Evolutionary conservation across 2,888 invertebrate genomes (phyloP).

Genomic region (Vanessa cardui): DNA sequence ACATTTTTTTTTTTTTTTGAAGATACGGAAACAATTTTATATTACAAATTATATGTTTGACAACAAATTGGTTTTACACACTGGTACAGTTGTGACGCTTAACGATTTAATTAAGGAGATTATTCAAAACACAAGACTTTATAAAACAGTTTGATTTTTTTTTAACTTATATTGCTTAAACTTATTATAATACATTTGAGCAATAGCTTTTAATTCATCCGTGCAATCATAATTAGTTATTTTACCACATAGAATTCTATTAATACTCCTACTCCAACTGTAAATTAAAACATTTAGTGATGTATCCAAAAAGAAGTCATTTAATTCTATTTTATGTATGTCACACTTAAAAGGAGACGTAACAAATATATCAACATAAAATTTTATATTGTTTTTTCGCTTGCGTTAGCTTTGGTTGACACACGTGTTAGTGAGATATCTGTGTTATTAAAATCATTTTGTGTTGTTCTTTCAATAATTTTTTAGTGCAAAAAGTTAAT

Average conservation of each 20-base stretch:
- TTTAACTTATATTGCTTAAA: background rate
- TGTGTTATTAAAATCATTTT: too few species aligned
- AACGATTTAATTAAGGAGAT: too few species aligned
- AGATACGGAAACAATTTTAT: conserved; percentile 1
- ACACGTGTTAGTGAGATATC: too few species aligned
- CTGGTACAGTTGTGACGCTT: too few species aligned
- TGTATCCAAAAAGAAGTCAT: background rate
- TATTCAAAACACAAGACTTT: too few species aligned
- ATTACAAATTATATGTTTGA: too few species aligned
- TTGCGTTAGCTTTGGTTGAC: too few species aligned
- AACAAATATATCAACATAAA: background rate
- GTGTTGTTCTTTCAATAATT: too few species aligned
- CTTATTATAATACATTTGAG: conserved; percentile 4
- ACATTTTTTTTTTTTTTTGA: too few species aligned
- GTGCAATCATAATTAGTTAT: background rate
- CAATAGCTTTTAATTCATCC: background rate
- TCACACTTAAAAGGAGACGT: background rate
- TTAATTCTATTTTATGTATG: background rate
- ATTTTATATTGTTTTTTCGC: too few species aligned
- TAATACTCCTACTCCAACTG: background rate
- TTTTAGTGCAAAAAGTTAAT: too few species aligned
- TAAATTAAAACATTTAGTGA: background rate
- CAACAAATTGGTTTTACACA: background rate
- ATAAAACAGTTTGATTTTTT: too few species aligned
- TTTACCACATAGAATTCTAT: background rate